Evolutionary conservation across 2,888 invertebrate genomes (phyloP), one percentile per base, ranked within the genome.

Genomic region (Timema cristinae): DNA sequence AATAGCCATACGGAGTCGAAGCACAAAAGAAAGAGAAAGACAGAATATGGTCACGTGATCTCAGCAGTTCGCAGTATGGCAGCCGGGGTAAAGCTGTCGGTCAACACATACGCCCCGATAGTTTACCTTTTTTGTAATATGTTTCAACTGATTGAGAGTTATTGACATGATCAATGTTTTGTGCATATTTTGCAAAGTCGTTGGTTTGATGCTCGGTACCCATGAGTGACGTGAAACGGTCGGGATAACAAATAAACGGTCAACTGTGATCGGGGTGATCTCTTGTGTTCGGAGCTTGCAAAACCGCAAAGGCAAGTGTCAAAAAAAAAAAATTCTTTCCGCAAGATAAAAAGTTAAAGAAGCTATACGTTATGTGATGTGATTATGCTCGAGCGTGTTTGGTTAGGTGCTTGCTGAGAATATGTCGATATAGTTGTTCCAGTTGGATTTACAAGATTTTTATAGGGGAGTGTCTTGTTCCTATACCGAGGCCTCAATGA

Each of bases 61-160:
- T 50, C 80, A 79, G 80, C 80, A 79, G 82, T 79, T 73, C 82
- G 82, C 83, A 82, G 80, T 81, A 80, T 79, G 80, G 79, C 79
- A 79, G 79, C 77, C 73, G 71, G 72, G 66, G 54, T 52, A 66
- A 47, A 56, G 71, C 50, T 61, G 61, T 51, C 50, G 69, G 50
- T 63, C 66, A 32, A 47, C 32, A 32, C 32, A 32, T 32, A 32
- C 32, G 32, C 32, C 68, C 11, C 52, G 16, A 10, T 67, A 49
- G n/a, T n/a, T 32, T 51, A 49, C 32, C 68, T 47, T 7, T 48
- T 51, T 66, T 10, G 15, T 32, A 11, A 10, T 49, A 54, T 2
- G 54, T 54, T 13, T 13, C 13, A 4, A 54, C 54, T 13, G 59
- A 68, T 50, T 50, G n/a, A 47, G 32, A 2, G 32, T 32, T 32